A percentile compares a stretch with the other conserved stretches of the same genome.
These are phyloP conservation scores for Mionectes olivaceus DNA, from an alignment of 2,797 vertebrate species.

Conservation along the genomic window DNA sequence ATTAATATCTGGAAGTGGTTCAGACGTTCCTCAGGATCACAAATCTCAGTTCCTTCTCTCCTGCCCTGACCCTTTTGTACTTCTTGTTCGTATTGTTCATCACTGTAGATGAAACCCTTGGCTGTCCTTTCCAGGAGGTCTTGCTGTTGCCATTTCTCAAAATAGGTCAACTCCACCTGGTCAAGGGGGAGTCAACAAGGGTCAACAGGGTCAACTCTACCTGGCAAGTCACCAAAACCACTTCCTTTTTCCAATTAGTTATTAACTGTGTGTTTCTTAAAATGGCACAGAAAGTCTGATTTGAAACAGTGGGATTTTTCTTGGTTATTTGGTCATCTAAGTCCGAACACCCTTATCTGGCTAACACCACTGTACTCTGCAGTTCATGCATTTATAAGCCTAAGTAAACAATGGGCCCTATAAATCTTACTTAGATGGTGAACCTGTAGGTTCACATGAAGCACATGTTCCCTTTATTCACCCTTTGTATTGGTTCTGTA, in stretches of 20 bases:
- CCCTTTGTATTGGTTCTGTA: background rate
- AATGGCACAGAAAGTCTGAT: background rate
- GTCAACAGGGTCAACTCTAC: background rate
- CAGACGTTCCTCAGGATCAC: background rate
- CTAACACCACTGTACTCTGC: background rate
- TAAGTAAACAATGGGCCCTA: background rate
- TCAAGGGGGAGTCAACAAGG: no score
- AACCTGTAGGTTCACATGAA: background rate
- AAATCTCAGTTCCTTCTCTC: background rate
- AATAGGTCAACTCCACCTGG: background rate
- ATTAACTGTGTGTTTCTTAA: background rate
- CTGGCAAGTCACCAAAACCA: background rate
- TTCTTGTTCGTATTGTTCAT: background rate
- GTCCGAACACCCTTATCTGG: background rate
- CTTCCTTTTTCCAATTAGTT: background rate
- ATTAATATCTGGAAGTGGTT: background rate
- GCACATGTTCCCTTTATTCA: background rate
- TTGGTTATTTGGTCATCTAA: background rate
- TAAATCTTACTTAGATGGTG: background rate
- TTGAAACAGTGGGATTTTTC: background rate
- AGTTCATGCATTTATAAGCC: background rate
- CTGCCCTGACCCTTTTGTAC: background rate
- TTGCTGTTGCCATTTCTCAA: background rate
- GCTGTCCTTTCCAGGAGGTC: background rate
- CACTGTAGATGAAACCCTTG: fast-evolving